Evolutionary conservation across 2,113 vertebrate genomes (phyloP).

Genomic region (Neotoma lepida): DNA sequence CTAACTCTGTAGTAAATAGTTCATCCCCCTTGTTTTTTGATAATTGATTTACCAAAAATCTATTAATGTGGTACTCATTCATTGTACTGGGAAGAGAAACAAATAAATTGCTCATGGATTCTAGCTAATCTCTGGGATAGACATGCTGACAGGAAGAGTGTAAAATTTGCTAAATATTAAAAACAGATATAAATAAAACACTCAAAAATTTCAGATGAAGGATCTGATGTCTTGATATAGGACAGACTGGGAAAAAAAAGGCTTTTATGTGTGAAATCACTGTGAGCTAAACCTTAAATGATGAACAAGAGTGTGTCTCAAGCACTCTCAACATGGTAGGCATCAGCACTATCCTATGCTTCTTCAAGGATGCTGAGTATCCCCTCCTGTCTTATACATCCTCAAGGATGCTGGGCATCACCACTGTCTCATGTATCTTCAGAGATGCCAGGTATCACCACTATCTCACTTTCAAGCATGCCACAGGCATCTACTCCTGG

Average conservation of each 20-base stretch:
- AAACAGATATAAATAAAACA: background rate
- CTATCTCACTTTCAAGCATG: too few species aligned
- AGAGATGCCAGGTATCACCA: background rate
- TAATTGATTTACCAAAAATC: background rate
- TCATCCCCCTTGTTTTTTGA: background rate
- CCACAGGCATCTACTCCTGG: fast-evolving
- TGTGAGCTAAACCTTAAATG: background rate
- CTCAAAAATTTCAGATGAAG: background rate
- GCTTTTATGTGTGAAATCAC: background rate
- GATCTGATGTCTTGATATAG: background rate
- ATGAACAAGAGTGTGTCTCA: background rate
- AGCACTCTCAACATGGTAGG: background rate
- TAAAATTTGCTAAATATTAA: background rate
- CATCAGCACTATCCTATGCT: background rate
- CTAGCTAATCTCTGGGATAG: background rate
- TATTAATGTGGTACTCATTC: background rate
- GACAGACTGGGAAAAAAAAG: background rate
- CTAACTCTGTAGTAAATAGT: background rate
- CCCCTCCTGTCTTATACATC: background rate
- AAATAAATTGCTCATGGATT: background rate
- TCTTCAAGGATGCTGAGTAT: background rate
- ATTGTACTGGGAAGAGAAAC: background rate
- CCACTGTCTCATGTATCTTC: too few species aligned
- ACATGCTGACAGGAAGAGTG: background rate
- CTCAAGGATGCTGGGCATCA: background rate